Base-by-base conservation (phyloP, 2,888 invertebrate species). In the Eumacrocentrus americanus region DNA sequence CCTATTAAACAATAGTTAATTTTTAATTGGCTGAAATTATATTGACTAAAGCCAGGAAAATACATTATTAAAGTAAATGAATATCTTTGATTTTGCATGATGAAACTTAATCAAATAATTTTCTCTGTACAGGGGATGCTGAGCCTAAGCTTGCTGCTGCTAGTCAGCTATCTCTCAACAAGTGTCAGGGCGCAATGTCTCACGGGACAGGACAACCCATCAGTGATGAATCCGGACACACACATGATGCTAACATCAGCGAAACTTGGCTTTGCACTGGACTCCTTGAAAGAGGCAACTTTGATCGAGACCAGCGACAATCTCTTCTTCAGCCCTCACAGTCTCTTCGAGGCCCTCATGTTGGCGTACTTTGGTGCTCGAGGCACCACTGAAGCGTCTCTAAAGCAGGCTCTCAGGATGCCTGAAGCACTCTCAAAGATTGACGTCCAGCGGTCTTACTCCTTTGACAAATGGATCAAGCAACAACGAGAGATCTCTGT, bases 251-350 rank as follows among this genome's bases (percentile, higher is more conserved):
- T 92, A 20, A 86, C 84, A 66, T 81, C 82, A 1, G 88, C 88
- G 0, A 85, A 88, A 70, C 85, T 87, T 70, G 86, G 84, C 56
- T 93, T 93, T 73, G 89, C 91, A 0, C 79, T 92, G 53, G 86
- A 87, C 48, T 83, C 91, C 54, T 83, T 94, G 70, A 86, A 87
- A 66, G 85, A 87, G 14, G 87, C 89, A 65, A 88, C 89, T 67
- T 81, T 84, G 57, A 85, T 86, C 14, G 86, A 87, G 65, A 86
- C 88, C 0, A 83, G 86, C 40, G 89, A 89, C 67, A 94, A 94
- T 78, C 82, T 94, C 38, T 93, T 95, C 84, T 93, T 92, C 80
- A 94, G 94, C 4, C 94, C 94, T 0, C 91, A 91, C 82, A 94
- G 93, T 67, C 88, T 94, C 11, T 91, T 92, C 75, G 90, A 93